phyloP scores from a whole-genome alignment of 2,797 vertebrate species.

The Clangula hyemalis region DNA sequence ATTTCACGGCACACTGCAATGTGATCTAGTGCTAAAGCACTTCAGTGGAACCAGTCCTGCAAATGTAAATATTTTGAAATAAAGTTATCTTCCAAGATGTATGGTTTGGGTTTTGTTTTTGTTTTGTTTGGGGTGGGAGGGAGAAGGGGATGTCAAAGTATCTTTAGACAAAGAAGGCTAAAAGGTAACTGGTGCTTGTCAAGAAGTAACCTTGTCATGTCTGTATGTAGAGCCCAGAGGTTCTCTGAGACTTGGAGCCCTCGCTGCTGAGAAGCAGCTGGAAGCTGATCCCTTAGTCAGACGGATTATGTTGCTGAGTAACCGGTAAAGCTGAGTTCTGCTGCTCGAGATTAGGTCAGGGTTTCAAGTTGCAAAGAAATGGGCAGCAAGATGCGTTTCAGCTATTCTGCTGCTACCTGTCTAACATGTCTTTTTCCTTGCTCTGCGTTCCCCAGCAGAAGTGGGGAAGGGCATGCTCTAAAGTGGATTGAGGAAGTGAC shows the following conservation, averaged over 20 bases:
- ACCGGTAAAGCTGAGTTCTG: not conserved
- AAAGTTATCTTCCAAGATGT: not conserved
- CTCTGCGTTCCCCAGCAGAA: not conserved
- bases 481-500: not conserved
- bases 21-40: not conserved
- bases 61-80: not conserved
- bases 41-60: not conserved
- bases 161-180: not conserved
- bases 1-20: not conserved
- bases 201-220: not conserved
- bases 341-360: not conserved
- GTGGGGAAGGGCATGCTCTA: not conserved
- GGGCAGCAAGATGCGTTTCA: not conserved
- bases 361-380: slow-evolving; percentile 17
- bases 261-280: not conserved
- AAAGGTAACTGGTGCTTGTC: not conserved
- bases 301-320: slow-evolving; percentile 60
- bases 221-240: not conserved
- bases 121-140: not conserved
- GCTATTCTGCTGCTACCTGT: not conserved
- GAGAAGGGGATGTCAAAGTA: not conserved
- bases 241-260: not conserved
- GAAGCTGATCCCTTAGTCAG: slow-evolving; percentile 36
- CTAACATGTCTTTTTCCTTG: not conserved
- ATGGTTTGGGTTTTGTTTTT: not conserved